Conservation (phyloP, 2,888 invertebrate genomes). For the Ypsolopha scabrella region DNA sequence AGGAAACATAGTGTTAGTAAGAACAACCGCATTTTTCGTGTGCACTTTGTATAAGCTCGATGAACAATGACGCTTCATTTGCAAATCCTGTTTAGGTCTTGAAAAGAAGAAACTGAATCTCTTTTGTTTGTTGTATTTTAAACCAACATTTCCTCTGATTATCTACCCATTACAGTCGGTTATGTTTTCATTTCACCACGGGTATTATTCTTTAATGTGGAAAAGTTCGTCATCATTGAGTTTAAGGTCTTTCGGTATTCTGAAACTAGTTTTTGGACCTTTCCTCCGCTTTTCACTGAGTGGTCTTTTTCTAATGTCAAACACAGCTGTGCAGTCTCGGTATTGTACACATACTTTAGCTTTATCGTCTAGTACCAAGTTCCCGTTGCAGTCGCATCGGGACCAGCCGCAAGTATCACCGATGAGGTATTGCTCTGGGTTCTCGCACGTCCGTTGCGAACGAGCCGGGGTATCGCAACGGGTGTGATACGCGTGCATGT, state of each 20-base stretch:
- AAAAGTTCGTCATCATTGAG: neutral
- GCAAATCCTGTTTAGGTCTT: no score
- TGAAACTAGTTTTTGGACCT: neutral
- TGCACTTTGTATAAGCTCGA: neutral
- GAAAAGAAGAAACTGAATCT: no score
- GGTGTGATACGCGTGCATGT: conserved; percentile 48
- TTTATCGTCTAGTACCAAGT: conserved; percentile 27
- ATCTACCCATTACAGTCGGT: no score
- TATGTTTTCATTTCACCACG: no score
- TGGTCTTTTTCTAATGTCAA: neutral
- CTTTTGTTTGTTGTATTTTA: no score
- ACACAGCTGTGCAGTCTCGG: conserved; percentile 13
- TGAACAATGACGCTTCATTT: neutral
- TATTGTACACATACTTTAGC: conserved; percentile 19
- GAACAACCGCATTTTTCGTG: neutral
- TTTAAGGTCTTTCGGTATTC: neutral
- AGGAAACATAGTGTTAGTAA: neutral
- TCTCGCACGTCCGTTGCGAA: conserved; percentile 37
- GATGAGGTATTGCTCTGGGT: conserved; percentile 19
- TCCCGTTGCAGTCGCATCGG: conserved; percentile 44
- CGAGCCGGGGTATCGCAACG: conserved; percentile 37
- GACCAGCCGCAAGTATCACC: conserved; percentile 58
- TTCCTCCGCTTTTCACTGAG: neutral
- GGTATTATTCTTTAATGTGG: no score
- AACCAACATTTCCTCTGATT: no score